Percentiles rank a stretch among this genome's conserved stretches.
Evolutionary conservation across 1,140 invertebrate genomes (phyloP).

Genomic region (Amyelois transitella): DNA sequence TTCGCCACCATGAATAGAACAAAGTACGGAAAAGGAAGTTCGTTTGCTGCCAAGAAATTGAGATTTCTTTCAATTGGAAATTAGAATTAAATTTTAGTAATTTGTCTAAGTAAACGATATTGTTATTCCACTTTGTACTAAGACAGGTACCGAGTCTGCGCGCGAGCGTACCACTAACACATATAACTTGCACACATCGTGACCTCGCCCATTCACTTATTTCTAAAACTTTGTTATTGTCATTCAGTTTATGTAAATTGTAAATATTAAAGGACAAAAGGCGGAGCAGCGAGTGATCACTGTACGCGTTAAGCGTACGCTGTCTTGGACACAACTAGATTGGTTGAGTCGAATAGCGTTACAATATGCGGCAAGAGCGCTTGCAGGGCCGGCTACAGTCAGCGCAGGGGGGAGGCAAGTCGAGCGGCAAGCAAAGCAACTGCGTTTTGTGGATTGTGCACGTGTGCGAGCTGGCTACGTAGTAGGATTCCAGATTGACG

Average conservation of each 20-base stretch:
- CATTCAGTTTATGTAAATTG: conserved; percentile 3
- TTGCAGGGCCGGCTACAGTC: conserved; percentile 9
- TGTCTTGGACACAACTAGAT: conserved; percentile 27
- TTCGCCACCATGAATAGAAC: conserved; percentile 9
- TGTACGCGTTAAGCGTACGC: conserved; percentile 13
- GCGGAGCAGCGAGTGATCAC: conserved; percentile 10
- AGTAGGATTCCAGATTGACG: conserved; percentile 21
- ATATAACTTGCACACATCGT: conserved; percentile 21
- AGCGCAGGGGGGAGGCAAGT: conserved; percentile 26
- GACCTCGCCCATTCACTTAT: conserved; percentile 54
- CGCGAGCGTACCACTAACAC: conserved; percentile 19
- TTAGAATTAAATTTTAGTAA: conserved; percentile 4
- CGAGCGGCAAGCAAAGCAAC: conserved; percentile 15
- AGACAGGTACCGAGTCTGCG: conserved; percentile 37
- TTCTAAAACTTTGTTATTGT: conserved; percentile 43
- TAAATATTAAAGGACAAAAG: conserved; percentile 25
- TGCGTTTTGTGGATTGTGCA: conserved; percentile 24
- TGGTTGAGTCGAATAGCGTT: conserved; percentile 30
- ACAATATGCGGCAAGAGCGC: conserved; percentile 28
- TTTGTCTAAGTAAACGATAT: conserved; percentile 14
- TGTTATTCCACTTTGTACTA: conserved; percentile 26
- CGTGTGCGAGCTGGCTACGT: conserved; percentile 26
- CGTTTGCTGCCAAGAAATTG: conserved; percentile 9
- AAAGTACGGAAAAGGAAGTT: conserved; percentile 7
- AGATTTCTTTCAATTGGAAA: conserved; percentile 8